Evolutionary conservation across 2,113 vertebrate genomes (phyloP).

Genomic region (Hyperopisus bebe): DNA sequence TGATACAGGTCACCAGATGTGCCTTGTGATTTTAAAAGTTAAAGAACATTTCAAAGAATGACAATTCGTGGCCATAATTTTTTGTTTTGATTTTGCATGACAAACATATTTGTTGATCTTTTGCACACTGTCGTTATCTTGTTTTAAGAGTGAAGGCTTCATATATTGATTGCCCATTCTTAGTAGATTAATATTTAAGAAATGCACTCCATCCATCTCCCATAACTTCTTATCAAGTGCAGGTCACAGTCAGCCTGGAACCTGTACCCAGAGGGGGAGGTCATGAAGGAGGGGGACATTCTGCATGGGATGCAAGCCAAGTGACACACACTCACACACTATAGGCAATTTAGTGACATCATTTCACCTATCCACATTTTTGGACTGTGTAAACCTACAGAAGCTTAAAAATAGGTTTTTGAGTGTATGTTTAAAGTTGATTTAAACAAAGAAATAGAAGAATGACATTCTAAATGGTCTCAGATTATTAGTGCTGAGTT

Average conservation of each 20-base stretch:
- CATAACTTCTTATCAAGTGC: neutral
- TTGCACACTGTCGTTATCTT: neutral
- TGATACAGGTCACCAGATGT: slow-evolving; percentile 20
- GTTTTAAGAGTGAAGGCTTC: neutral
- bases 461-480: too few relatives aligned
- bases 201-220: neutral
- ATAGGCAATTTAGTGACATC: neutral
- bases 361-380: neutral
- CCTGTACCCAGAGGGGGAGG: neutral
- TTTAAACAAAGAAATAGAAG: too few relatives aligned
- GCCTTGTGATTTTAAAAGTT: neutral
- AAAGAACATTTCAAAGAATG: neutral
- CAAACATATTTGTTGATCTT: neutral
- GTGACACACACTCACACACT: neutral
- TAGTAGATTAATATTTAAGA: neutral
- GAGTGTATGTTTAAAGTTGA: too few relatives aligned
- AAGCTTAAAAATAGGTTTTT: neutral
- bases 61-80: neutral
- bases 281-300: neutral
- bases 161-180: neutral
- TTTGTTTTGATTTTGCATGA: neutral
- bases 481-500: too few relatives aligned
- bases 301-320: neutral
- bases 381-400: neutral
- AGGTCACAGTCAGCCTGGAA: neutral